Evolutionary conservation across 2,113 vertebrate genomes (phyloP).

Genomic region (Heterotilapia buettikoferi): DNA sequence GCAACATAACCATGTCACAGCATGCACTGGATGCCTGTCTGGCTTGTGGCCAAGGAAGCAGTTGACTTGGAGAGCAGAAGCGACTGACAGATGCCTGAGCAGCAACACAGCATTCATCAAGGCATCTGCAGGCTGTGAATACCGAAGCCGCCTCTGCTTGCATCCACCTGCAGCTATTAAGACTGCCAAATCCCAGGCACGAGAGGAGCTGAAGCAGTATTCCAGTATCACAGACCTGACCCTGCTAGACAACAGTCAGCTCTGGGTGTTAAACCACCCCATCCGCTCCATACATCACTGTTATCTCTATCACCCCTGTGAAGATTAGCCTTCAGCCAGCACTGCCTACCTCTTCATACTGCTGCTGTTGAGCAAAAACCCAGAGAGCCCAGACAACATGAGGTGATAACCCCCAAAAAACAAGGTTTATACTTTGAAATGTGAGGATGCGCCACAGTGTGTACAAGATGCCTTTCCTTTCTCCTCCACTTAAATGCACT

Average conservation of each 20-base stretch:
- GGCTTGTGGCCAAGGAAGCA: conserved; percentile 16
- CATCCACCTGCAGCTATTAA: conserved; percentile 48
- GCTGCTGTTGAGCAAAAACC: neutral
- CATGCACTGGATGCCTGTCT: neutral
- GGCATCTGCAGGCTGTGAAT: conserved; percentile 23
- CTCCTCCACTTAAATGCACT: neutral
- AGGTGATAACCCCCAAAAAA: conserved; percentile 6
- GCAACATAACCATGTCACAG: neutral
- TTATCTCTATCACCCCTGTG: conserved; percentile 60
- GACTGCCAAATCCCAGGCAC: conserved; percentile 32
- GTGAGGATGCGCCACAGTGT: neutral
- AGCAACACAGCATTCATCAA: conserved; percentile 41
- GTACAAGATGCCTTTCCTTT: neutral
- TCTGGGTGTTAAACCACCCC: conserved; percentile 59
- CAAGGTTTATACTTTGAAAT: neutral
- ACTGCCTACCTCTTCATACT: conserved; percentile 26
- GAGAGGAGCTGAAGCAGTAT: conserved; percentile 29
- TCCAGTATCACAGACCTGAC: conserved; percentile 54
- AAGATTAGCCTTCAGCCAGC: conserved; percentile 57
- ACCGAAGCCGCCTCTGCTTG: neutral
- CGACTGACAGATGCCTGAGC: conserved; percentile 51
- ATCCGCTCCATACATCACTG: conserved; percentile 63
- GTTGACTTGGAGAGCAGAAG: conserved; percentile 38
- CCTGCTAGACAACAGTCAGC: conserved; percentile 56
- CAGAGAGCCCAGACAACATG: neutral